Conservation (phyloP, 2,113 vertebrate species). For the Macrotis lagotis region DNA sequence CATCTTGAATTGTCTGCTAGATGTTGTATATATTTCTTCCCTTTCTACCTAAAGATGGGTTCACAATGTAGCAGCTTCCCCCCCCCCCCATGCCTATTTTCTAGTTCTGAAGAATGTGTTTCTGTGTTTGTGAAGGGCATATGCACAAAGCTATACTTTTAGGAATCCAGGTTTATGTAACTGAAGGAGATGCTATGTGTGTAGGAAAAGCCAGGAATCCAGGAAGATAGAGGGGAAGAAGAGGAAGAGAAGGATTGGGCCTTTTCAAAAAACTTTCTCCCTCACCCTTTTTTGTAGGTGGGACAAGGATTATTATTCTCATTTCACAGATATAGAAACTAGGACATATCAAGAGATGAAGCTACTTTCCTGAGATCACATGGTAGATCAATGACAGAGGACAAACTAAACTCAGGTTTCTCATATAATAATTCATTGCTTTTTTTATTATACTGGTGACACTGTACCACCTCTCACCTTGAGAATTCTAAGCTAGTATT, state of each 20-base stretch:
- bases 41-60: not conserved
- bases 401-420: not conserved
- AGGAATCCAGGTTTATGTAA: not conserved
- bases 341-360: constrained; percentile 11
- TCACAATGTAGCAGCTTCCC: not conserved
- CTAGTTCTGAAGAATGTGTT: not conserved
- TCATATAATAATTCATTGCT: not conserved
- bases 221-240: not conserved
- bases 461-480: not conserved
- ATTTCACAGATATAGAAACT: constrained; percentile 21
- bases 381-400: not conserved
- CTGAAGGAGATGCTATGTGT: not conserved
- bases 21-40: constrained; percentile 2
- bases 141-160: not conserved
- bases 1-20: not conserved
- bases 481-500: not conserved
- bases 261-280: constrained; percentile 10
- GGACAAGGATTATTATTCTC: not conserved
- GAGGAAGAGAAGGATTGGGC: not conserved
- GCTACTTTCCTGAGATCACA: not conserved
- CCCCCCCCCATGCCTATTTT: not conserved
- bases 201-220: not conserved
- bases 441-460: not conserved
- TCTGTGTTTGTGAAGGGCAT: too few relatives aligned
- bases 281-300: not conserved